Evolutionary conservation across 2,113 vertebrate genomes (phyloP), one percentile per base, ranked within the genome.

Genomic region (Bujurquina vittata): DNA sequence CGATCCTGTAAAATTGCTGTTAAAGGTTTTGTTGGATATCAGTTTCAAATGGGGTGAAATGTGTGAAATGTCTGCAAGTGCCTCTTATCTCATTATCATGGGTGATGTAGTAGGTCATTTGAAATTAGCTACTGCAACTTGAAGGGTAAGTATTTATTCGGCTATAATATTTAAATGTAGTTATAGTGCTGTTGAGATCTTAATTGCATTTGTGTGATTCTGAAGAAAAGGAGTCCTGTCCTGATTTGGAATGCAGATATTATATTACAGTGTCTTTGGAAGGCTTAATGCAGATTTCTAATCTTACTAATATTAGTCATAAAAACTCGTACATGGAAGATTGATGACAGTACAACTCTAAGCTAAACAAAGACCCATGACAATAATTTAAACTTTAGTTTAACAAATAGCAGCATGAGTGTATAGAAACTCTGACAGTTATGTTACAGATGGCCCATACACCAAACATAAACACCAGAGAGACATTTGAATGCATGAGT

Each of bases 1-100:
- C 46, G 43, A 69, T 55, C 22, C 29, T 52, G 31, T 31, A 61
- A n/a, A 54, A 40, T 69, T 43, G 49, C 57, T 43, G 52, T 80
- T 55, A 40, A 77, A 74, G 35, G 62, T 80, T 74, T 63, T 75
- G 31, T 83, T 10, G 67, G 15, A n/a, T 10, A 14, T 18, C n/a
- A 40, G 15, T 78, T 80, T 79, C n/a, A 55, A 61, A 78, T 18
- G 31, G 6, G 31, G 52, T 60, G 43, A 76, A 79, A 81, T 84
- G 23, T 74, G 52, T 56, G 54, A 72, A 82, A 79, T 84, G 33
- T 67, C 40, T 63, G 23, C 20, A 46, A 35, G 26, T 40, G 10
- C 17, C 23, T 26, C 58, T 52, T 75, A 56, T 84, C 57, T 46
- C 18, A 40, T 75, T 57, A 55, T 83, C 67, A 23, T 20, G 33